phyloP scores from a whole-genome alignment of 2,113 vertebrate genomes.

The Eulacestoma nigropectus region DNA sequence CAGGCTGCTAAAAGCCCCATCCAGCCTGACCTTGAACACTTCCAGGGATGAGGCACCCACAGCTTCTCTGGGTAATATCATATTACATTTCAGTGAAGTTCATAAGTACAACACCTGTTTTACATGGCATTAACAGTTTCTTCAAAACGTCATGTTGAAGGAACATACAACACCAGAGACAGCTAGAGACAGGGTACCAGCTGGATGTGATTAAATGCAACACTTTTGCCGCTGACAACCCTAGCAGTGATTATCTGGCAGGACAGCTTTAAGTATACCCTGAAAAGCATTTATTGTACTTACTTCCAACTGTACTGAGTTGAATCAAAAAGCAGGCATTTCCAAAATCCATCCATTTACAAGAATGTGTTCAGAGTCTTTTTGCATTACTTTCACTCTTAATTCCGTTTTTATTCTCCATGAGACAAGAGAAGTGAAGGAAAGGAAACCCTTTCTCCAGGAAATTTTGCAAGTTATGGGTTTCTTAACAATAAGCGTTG shows the following conservation, averaged over 20 bases:
- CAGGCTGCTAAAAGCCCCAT: background rate
- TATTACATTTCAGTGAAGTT: background rate
- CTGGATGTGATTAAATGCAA: background rate
- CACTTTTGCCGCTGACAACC: background rate
- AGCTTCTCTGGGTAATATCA: background rate
- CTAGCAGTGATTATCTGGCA: background rate
- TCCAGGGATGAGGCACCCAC: background rate
- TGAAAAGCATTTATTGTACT: background rate
- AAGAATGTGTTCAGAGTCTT: background rate
- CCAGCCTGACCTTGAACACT: background rate
- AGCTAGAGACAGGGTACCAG: background rate
- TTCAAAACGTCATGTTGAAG: background rate
- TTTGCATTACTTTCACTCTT: background rate
- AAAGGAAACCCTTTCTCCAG: background rate
- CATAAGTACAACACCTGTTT: background rate
- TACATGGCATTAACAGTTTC: background rate
- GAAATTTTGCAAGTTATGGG: rapidly evolving
- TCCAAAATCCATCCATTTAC: background rate
- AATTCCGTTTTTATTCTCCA: background rate
- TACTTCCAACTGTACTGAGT: background rate
- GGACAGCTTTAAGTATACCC: background rate
- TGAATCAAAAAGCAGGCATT: background rate
- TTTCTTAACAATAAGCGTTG: background rate
- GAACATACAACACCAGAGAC: background rate
- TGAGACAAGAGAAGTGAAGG: background rate